A percentile compares a stretch with the other conserved stretches of the same genome.
phyloP scores from a whole-genome alignment of 2,113 vertebrate species.

The Gasterosteus nipponicus region DNA sequence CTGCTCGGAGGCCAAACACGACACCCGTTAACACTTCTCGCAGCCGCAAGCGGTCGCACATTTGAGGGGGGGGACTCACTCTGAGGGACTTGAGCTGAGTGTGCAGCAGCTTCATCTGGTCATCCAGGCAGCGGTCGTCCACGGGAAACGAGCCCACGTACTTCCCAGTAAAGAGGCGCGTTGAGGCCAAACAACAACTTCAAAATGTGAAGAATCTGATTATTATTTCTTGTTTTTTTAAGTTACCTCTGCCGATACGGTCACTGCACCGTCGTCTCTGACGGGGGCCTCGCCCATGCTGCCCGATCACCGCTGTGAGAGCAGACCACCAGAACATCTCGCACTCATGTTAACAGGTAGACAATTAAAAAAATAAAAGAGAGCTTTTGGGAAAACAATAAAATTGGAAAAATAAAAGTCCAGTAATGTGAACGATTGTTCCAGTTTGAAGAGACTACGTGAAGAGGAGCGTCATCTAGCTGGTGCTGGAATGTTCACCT shows the following conservation, averaged over 20 bases:
- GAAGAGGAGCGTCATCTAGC: neutral
- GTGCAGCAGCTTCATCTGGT: constrained; percentile 83
- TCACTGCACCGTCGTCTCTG: constrained; percentile 69
- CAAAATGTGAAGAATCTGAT: too few relatives aligned
- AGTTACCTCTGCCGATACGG: constrained; percentile 80
- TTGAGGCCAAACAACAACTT: neutral
- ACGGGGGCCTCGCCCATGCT: constrained; percentile 74
- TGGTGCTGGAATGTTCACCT: neutral
- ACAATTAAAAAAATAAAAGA: neutral
- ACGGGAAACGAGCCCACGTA: constrained; percentile 92
- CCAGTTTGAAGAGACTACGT: too few relatives aligned
- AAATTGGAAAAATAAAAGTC: too few relatives aligned
- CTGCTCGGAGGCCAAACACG: constrained; percentile 64
- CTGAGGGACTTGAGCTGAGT: constrained; percentile 84
- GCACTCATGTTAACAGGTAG: neutral
- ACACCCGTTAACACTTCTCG: fast-evolving
- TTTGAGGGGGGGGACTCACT: constrained; percentile 72
- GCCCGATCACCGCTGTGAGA: neutral
- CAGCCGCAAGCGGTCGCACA: neutral
- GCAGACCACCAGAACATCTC: neutral
- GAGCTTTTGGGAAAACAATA: too few relatives aligned
- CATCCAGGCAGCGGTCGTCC: constrained; percentile 86
- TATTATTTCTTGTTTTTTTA: too few relatives aligned
- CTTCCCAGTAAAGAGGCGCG: constrained; percentile 65
- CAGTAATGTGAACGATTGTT: too few relatives aligned